These are phyloP conservation scores for Conus ventricosus DNA, from an alignment of 1,140 invertebrate genomes.

Conservation along the genomic window DNA sequence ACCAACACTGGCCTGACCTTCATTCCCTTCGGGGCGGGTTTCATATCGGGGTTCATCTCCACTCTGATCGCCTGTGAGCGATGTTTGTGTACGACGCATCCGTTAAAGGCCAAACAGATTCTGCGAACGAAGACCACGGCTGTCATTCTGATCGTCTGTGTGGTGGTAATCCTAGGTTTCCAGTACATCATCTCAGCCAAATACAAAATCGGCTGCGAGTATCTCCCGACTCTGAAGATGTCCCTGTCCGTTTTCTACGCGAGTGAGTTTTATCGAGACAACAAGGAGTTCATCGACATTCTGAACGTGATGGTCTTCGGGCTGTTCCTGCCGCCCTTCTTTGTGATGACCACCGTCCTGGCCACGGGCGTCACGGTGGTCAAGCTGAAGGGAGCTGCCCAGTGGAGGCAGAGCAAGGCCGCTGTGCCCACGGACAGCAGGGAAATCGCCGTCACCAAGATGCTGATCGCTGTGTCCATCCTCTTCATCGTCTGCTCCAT, in stretches of 20 bases:
- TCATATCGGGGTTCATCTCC: not conserved
- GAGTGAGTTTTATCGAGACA: not conserved
- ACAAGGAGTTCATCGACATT: not conserved
- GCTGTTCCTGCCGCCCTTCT: not conserved
- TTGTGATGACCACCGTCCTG: not conserved
- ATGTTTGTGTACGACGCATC: not conserved
- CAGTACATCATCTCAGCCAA: not conserved
- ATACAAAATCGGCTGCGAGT: not conserved
- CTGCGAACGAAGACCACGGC: not conserved
- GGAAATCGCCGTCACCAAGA: slow-evolving; percentile 23
- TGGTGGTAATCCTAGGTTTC: not conserved
- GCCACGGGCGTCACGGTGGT: not conserved
- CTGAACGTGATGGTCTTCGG: not conserved
- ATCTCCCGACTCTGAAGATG: not conserved
- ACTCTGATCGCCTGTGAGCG: not conserved
- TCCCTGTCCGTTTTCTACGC: not conserved
- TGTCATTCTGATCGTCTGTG: not conserved
- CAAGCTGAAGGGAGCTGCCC: not conserved
- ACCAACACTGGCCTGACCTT: not conserved
- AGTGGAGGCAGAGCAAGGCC: not conserved
- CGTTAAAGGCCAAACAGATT: not conserved
- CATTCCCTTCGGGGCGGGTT: not conserved
- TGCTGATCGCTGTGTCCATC: slow-evolving; percentile 6
- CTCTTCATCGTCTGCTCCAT: slow-evolving; percentile 19
- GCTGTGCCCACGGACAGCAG: not conserved